phyloP scores from a whole-genome alignment of 1,140 invertebrate species.

The Lethrus apterus region DNA sequence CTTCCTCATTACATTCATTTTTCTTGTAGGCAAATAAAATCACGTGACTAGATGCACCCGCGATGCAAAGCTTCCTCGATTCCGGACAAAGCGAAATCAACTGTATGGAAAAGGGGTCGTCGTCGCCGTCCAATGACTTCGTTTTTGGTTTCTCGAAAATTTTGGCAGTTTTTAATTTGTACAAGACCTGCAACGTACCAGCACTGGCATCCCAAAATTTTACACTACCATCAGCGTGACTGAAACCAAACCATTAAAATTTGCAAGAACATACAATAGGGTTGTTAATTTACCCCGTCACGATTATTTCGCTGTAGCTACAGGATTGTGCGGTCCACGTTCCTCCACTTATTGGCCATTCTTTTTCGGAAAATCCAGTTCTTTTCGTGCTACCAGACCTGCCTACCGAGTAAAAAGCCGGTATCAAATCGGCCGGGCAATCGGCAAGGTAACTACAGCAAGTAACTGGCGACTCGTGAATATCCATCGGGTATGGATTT shows the following conservation, averaged over 20 bases:
- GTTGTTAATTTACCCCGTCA: conserved; percentile 95
- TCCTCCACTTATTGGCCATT: conserved; percentile 94
- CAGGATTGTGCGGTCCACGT: conserved; percentile 88
- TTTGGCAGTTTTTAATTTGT: conserved; percentile 96
- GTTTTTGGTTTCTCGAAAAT: conserved; percentile 72
- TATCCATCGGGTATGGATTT: conserved; percentile 98
- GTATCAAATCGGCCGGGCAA: conserved; percentile 94
- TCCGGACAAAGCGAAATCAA: conserved; percentile 88
- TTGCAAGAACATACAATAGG: conserved; percentile 3
- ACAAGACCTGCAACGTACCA: conserved; percentile 87
- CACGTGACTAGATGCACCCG: conserved; percentile 85
- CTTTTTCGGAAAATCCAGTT: conserved; percentile 86
- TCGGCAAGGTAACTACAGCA: conserved; percentile 94
- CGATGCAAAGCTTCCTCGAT: conserved; percentile 81
- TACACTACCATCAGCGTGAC: conserved; percentile 91
- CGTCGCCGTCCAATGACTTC: conserved; percentile 48
- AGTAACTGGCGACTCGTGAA: conserved; percentile 95
- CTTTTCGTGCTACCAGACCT: conserved; percentile 41
- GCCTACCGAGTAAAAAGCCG: conserved; percentile 69
- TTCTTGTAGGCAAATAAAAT: conserved; percentile 94
- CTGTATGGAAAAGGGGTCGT: conserved; percentile 91
- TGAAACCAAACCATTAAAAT: conserved; percentile 41
- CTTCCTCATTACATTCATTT: conserved; percentile 76
- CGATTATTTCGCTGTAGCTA: conserved; percentile 94
- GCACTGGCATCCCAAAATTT: conserved; percentile 98